Evolutionary conservation across 2,113 vertebrate genomes (phyloP), one percentile per base, ranked within the genome.

Genomic region (Solenodon paradoxus): DNA sequence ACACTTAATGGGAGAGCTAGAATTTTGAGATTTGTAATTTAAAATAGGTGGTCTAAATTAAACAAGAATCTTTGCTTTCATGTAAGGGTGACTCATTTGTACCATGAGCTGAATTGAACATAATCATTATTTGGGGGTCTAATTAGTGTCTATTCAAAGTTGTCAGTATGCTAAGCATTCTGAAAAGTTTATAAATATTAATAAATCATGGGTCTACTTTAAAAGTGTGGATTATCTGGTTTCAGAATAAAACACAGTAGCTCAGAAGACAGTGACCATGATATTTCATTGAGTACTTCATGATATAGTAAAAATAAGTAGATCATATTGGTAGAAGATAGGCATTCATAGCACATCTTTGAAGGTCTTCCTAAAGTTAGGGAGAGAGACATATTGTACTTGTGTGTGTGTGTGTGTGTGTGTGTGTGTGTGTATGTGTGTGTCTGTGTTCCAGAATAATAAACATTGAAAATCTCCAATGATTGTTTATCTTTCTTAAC

Each of bases 401-500:
- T 20, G 77, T 6, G 13, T 1, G 0, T 57, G 11, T 69, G 22
- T 51, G 26, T 30, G 26, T 42, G 71, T 47, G 3, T 12, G 40
- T 72, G 32, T 53, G 42, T 22, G n/a, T n/a, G n/a, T n/a, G n/a
- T n/a, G n/a, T n/a, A n/a, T 61, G 15, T 24, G 26, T 32, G 57
- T 57, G 2, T 4, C 7, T 78, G 40, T 24, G 24, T 42, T 17
- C 15, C 9, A 69, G 17, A 38, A 95, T 10, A 66, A 15, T 47
- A 94, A 92, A 30, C 42, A 77, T 1, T 42, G 17, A 88, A 28
- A 51, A 42, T 40, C 61, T 66, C 35, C 9, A 40, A 32, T 61
- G 30, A 69, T 55, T 94, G 35, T 47, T 92, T 81, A 64, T 49
- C 49, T 72, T 88, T 30, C 35, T 49, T 38, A 75, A 69, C 15